These are phyloP conservation scores for Temnothorax rugatulus DNA, from an alignment of 2,888 invertebrate genomes.

Conservation along the genomic window DNA sequence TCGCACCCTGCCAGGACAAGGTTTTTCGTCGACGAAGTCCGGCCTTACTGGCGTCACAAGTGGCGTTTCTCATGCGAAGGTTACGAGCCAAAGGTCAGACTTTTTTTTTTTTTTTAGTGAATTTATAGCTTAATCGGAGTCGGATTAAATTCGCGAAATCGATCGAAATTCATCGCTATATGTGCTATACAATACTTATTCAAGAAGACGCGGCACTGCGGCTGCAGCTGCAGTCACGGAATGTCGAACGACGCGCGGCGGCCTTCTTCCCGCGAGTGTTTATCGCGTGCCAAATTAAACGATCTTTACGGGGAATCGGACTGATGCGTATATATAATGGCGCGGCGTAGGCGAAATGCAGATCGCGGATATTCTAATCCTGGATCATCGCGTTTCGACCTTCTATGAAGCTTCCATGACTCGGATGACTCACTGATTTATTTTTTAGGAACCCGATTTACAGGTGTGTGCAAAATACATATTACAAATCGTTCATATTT, in stretches of 20 bases:
- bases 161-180: neutral
- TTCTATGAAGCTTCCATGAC: neutral
- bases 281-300: conserved; percentile 48
- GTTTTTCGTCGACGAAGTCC: conserved; percentile 67
- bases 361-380: conserved; percentile 33
- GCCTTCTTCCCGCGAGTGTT: conserved; percentile 18
- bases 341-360: neutral
- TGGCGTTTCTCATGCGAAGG: conserved; percentile 63
- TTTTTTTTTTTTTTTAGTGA: neutral
- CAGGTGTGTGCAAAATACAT: neutral
- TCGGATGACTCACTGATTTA: neutral
- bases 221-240: conserved; percentile 37
- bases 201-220: conserved; percentile 2
- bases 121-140: neutral
- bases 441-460: neutral
- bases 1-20: conserved; percentile 31
- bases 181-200: neutral
- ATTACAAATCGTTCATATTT: neutral
- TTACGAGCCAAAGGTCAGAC: conserved; percentile 23
- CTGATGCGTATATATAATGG: conserved; percentile 24
- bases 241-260: conserved; percentile 1
- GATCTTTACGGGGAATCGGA: conserved; percentile 30
- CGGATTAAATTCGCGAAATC: conserved; percentile 1
- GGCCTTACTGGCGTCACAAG: conserved; percentile 59
- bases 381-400: conserved; percentile 4